These are phyloP conservation scores for Dichetophora obliterata DNA, from an alignment of 2,888 invertebrate species.

Conservation along the genomic window DNA sequence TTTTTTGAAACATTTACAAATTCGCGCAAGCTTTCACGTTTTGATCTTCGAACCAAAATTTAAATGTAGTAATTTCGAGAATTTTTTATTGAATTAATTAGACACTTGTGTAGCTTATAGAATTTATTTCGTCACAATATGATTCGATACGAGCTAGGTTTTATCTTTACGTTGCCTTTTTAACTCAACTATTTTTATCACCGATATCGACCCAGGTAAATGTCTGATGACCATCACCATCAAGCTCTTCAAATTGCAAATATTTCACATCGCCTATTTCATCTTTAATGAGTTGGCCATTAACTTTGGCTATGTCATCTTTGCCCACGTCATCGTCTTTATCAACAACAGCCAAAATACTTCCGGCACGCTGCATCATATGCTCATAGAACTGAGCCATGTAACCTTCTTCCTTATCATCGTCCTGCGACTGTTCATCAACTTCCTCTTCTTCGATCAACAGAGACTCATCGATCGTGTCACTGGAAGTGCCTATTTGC, in stretches of 20 bases:
- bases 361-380: slow-evolving; percentile 27
- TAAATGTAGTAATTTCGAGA: no score
- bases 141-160: background rate
- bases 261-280: slow-evolving; percentile 54
- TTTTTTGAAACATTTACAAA: no score
- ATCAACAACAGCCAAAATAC: background rate
- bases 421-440: background rate
- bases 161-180: no score
- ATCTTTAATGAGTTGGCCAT: slow-evolving; percentile 51
- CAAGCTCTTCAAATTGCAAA: slow-evolving; percentile 55
- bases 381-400: slow-evolving; percentile 24
- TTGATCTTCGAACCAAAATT: no score
- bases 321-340: slow-evolving; percentile 24
- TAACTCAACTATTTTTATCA: slow-evolving; percentile 41
- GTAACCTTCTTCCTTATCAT: background rate
- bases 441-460: slow-evolving; percentile 35
- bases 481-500: slow-evolving; percentile 69
- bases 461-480: background rate
- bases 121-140: slow-evolving; percentile 30
- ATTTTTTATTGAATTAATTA: background rate
- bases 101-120: background rate
- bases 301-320: slow-evolving; percentile 39
- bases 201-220: slow-evolving; percentile 56
- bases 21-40: no score
- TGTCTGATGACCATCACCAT: slow-evolving; percentile 52